Evolutionary conservation across 1,140 invertebrate genomes (phyloP).

Genomic region (Liolophura sinensis): DNA sequence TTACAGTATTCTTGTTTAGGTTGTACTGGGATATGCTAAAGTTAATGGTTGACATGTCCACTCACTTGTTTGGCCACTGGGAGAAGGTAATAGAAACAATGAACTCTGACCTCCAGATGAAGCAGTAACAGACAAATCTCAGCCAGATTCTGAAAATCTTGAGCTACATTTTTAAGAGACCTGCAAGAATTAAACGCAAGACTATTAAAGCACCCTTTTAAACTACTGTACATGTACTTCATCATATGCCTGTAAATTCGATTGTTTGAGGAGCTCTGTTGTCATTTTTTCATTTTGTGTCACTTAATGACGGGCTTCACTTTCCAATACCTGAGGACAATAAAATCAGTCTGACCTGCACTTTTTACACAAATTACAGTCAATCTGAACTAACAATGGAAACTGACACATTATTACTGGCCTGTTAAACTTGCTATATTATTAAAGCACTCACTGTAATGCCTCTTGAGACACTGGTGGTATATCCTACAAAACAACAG

Average conservation of each 20-base stretch:
- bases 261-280: too few species aligned
- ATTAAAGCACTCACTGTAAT: constrained; percentile 43
- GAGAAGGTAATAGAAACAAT: constrained; percentile 90
- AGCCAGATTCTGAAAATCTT: constrained; percentile 84
- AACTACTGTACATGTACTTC: too few species aligned
- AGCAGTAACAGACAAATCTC: constrained; percentile 88
- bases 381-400: too few species aligned
- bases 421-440: background rate
- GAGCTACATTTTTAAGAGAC: constrained; percentile 67
- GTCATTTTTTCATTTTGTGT: too few species aligned
- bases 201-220: background rate
- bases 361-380: too few species aligned
- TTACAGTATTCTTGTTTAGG: too few species aligned
- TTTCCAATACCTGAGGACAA: too few species aligned
- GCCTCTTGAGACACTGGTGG: constrained; percentile 57
- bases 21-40: too few species aligned
- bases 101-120: constrained; percentile 91
- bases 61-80: constrained; percentile 68
- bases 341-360: too few species aligned
- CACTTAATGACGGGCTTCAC: too few species aligned
- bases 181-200: constrained; percentile 20
- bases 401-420: too few species aligned
- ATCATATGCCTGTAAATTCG: too few species aligned
- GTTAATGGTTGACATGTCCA: background rate
- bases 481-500: constrained; percentile 38